Evolutionary conservation across 2,888 invertebrate species (phyloP).

Genomic region (Temnothorax ravouxi): DNA sequence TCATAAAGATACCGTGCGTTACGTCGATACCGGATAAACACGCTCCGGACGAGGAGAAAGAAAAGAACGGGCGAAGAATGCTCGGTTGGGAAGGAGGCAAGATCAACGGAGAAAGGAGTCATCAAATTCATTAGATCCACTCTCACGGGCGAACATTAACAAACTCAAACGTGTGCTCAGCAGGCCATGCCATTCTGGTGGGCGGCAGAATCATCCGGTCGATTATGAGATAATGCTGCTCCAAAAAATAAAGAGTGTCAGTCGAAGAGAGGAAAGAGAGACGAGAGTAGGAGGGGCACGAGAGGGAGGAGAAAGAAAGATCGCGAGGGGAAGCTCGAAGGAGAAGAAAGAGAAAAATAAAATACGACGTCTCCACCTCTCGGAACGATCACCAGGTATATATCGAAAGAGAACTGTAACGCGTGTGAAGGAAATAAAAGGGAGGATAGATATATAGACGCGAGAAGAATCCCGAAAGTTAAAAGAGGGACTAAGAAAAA

Average conservation of each 20-base stretch:
- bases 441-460: neutral
- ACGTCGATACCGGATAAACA: constrained; percentile 51
- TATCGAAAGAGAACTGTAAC: constrained; percentile 51
- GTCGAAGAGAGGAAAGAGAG: constrained; percentile 37
- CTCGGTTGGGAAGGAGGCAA: constrained; percentile 43
- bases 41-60: constrained; percentile 39
- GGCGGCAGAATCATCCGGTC: constrained; percentile 75
- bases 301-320: constrained; percentile 32
- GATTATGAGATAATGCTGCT: constrained; percentile 77
- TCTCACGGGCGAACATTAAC: constrained; percentile 72
- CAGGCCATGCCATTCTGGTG: constrained; percentile 71
- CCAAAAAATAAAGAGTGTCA: constrained; percentile 49
- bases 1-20: constrained; percentile 57
- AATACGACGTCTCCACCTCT: constrained; percentile 56
- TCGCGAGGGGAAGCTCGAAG: constrained; percentile 1
- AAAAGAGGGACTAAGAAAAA: constrained; percentile 26
- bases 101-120: constrained; percentile 63
- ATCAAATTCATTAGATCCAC: constrained; percentile 68
- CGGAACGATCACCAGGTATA: constrained; percentile 63
- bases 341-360: constrained; percentile 55
- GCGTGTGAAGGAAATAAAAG: constrained; percentile 47
- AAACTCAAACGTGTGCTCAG: constrained; percentile 74
- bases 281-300: neutral
- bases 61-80: constrained; percentile 46
- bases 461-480: constrained; percentile 15